These are phyloP conservation scores for Chloropsis hardwickii DNA, from an alignment of 2,113 vertebrate genomes.

Conservation along the genomic window DNA sequence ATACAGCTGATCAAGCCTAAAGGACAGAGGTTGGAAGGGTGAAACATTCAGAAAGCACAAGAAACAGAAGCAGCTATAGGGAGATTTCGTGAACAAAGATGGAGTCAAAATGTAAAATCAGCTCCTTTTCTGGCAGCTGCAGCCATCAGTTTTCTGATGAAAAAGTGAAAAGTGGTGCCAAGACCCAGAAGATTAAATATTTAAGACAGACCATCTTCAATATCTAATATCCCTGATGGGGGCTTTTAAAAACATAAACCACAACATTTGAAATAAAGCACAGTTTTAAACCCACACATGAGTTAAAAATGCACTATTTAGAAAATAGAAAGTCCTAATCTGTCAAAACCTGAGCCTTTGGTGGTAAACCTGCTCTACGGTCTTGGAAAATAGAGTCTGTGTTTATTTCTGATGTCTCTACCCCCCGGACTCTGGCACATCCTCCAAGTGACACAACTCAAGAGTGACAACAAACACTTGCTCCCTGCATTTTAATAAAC, in stretches of 20 bases:
- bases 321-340: background rate
- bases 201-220: background rate
- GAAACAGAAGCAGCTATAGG: background rate
- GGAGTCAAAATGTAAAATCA: background rate
- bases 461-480: background rate
- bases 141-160: background rate
- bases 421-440: background rate
- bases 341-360: background rate
- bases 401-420: background rate
- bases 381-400: background rate
- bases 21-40: background rate
- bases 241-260: background rate
- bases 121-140: background rate
- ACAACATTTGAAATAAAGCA: background rate
- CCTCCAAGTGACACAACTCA: background rate
- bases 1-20: background rate
- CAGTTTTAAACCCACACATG: background rate
- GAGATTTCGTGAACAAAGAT: background rate
- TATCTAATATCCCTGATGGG: background rate
- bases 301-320: background rate
- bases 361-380: background rate
- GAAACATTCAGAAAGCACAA: background rate
- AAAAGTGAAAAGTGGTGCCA: background rate
- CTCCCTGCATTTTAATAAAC: accelerated
- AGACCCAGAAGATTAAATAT: background rate